Evolutionary conservation across 2,888 invertebrate genomes (phyloP).

Genomic region (Nomada fabriciana): DNA sequence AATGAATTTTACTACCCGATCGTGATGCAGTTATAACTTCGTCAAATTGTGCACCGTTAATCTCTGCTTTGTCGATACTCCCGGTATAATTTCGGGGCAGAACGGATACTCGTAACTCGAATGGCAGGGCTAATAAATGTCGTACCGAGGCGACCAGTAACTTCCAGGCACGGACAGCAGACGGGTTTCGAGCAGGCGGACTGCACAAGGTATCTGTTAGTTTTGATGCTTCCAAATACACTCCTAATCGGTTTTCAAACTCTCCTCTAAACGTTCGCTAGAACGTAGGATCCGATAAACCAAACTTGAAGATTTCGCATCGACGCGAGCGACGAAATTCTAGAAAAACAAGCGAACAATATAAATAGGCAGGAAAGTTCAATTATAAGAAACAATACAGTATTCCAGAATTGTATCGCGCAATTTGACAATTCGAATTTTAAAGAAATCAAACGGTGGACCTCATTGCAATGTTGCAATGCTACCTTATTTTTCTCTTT

Average conservation of each 20-base stretch:
- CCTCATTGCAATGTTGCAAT: no score
- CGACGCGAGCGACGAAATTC: background rate
- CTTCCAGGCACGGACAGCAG: constrained; percentile 68
- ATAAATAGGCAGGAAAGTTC: background rate
- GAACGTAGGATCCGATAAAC: constrained; percentile 48
- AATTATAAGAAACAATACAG: no score
- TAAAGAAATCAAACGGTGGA: no score
- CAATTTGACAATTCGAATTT: no score
- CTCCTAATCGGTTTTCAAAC: constrained; percentile 80
- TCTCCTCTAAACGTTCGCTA: constrained; percentile 51
- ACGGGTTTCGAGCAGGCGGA: constrained; percentile 66
- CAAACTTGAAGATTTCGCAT: constrained; percentile 57
- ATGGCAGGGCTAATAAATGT: constrained; percentile 72
- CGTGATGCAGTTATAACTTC: constrained; percentile 12
- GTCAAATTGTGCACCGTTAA: constrained; percentile 54
- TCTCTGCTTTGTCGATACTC: constrained; percentile 57
- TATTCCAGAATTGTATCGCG: no score
- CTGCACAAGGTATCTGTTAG: constrained; percentile 71
- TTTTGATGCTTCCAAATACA: constrained; percentile 78
- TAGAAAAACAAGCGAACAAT: background rate
- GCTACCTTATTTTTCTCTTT: no score
- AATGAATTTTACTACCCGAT: constrained; percentile 6
- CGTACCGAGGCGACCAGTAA: constrained; percentile 66
- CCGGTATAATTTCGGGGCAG: constrained; percentile 52
- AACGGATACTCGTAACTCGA: constrained; percentile 59